Evolutionary conservation across 1,140 invertebrate species (phyloP), one percentile per base, ranked within the genome.

Genomic region (Acyrthosiphon pisum): DNA sequence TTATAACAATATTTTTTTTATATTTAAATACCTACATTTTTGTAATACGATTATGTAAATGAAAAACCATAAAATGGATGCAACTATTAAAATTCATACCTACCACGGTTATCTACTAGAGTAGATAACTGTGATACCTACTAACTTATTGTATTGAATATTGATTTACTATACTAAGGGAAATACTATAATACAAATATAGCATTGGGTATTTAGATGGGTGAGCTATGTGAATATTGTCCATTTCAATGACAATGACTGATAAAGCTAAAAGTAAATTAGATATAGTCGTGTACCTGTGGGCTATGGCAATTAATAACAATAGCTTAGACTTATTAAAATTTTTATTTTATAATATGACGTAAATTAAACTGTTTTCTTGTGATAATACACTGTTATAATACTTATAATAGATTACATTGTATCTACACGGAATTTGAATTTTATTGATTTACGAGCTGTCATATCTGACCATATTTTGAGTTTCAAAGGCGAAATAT

Each of bases 391-490:
- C 3, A 41, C 41, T 41, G 37, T 41, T 41, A 41, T 41, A 41
- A 41, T 41, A 41, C 41, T 41, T 23, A 30, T 60, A 60, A 46
- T 46, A 46, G 44, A 7, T 44, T 44, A 26, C 41, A 41, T 9
- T 44, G 30, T 30, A n/a, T n/a, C n/a, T n/a, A 22, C 30, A 35
- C 18, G 18, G 20, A 87, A 88, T 48, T 88, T 50, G 14, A n/a
- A 35, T 88, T 50, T 50, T 48, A 7, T 30, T 88, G 86, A 88
- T 88, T 88, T 88, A 88, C 20, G 86, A 88, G 86, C 30, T 50
- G 86, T 88, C 86, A 88, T n/a, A 86, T 88, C 6, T 48, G 46
- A 88, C 44, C 48, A 88, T 88, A 50, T 88, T 50, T 88, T 7
- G 46, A 23, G 46, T 50, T 88, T 48, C 46, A 88, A 22, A 88